Conservation (phyloP, 2,888 invertebrate genomes). For the Ormyrus labotus region DNA sequence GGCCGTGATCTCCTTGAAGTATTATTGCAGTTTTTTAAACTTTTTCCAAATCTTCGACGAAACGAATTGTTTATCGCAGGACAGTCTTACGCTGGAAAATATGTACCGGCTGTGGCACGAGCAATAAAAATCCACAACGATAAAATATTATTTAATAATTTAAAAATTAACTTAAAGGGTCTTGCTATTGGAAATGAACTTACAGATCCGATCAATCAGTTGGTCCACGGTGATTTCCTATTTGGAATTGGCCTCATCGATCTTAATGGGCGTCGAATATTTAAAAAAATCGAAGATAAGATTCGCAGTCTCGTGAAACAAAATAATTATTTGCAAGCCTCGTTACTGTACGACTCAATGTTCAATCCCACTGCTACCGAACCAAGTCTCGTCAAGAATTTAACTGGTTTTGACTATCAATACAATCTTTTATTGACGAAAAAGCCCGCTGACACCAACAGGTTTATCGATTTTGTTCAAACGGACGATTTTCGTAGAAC, state of each 20-base stretch:
- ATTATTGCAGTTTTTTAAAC: slow-evolving; percentile 87
- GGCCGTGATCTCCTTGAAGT: slow-evolving; percentile 87
- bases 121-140: slow-evolving; percentile 83
- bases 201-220: slow-evolving; percentile 84
- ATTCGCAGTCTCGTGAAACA: slow-evolving; percentile 79
- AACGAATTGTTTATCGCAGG: slow-evolving; percentile 90
- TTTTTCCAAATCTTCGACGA: slow-evolving; percentile 84
- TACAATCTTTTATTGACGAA: slow-evolving; percentile 82
- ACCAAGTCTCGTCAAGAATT: slow-evolving; percentile 83
- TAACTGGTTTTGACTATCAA: slow-evolving; percentile 86
- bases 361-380: slow-evolving; percentile 75
- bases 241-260: slow-evolving; percentile 87
- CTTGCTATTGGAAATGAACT: slow-evolving; percentile 86
- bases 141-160: slow-evolving; percentile 71
- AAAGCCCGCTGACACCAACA: neutral
- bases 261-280: slow-evolving; percentile 79
- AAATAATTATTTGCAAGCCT: slow-evolving; percentile 81
- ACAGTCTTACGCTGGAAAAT: slow-evolving; percentile 90
- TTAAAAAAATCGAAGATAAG: slow-evolving; percentile 80
- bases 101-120: slow-evolving; percentile 86
- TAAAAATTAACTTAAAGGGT: slow-evolving; percentile 84
- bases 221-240: slow-evolving; percentile 85
- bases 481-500: slow-evolving; percentile 80
- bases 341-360: slow-evolving; percentile 74
- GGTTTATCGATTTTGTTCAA: slow-evolving; percentile 79